Conservation (phyloP, 1,140 invertebrate species). For the Cyrtorhinus lividipennis region DNA sequence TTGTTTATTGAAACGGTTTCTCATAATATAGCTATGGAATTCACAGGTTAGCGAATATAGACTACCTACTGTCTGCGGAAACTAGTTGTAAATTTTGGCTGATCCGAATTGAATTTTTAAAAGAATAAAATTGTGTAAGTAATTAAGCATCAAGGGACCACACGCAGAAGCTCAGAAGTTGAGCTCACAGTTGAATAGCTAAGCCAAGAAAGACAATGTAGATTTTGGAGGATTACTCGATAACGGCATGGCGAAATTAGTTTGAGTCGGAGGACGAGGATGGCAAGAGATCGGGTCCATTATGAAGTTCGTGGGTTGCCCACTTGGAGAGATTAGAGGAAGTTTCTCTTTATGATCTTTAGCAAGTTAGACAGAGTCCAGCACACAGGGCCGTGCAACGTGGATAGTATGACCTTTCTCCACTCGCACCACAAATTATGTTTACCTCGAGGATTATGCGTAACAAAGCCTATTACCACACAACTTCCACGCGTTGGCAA, state of each 20-base stretch:
- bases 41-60: no score
- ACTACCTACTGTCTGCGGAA: no score
- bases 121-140: no score
- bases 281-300: not conserved
- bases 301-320: not conserved
- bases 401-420: not conserved
- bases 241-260: not conserved
- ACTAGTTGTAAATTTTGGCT: no score
- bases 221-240: not conserved
- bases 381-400: not conserved
- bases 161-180: no score
- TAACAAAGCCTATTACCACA: conserved; percentile 4
- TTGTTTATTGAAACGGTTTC: no score
- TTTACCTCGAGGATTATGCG: not conserved
- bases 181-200: no score
- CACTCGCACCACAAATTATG: not conserved
- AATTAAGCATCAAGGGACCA: no score
- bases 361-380: not conserved
- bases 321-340: not conserved
- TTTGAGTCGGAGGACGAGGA: not conserved
- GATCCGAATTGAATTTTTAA: no score
- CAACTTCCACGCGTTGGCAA: not conserved
- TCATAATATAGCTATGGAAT: no score
- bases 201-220: no score
- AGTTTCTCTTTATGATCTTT: conserved; percentile 1